Percentiles rank a stretch among this genome's conserved stretches.
Conservation (phyloP, 2,113 vertebrate species). For the Cichladusa arquata region DNA sequence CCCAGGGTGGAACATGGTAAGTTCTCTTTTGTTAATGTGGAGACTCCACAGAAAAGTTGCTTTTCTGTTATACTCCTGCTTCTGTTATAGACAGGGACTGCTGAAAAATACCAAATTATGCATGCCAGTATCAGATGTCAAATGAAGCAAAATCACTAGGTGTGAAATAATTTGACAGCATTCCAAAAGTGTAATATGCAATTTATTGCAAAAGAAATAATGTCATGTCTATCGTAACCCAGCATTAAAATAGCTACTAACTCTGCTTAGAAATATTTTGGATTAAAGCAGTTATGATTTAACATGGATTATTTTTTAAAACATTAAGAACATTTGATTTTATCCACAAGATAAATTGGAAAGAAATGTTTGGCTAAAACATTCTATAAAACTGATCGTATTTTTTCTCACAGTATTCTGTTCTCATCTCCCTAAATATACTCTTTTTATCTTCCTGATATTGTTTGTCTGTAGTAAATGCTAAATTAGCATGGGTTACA, state of each 20-base stretch:
- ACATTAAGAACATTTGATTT: not conserved
- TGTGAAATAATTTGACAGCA: slow-evolving; percentile 30
- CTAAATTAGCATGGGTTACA: not conserved
- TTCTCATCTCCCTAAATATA: not conserved
- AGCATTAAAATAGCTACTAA: slow-evolving; percentile 12
- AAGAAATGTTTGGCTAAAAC: not conserved
- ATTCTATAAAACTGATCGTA: not conserved
- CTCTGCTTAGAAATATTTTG: slow-evolving; percentile 18
- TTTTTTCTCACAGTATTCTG: not conserved
- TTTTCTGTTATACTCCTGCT: not conserved
- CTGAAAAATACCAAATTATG: slow-evolving; percentile 30
- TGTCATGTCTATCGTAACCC: not conserved
- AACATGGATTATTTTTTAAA: not conserved
- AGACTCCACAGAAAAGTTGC: not conserved
- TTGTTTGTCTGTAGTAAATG: not conserved
- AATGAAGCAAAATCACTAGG: slow-evolving; percentile 34
- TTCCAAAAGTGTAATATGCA: slow-evolving; percentile 34
- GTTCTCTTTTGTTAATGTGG: slow-evolving; percentile 16
- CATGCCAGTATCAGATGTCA: slow-evolving; percentile 1
- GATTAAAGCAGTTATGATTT: not conserved
- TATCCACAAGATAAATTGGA: not conserved
- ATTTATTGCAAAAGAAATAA: slow-evolving; percentile 41
- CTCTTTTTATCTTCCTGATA: not conserved
- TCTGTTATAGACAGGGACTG: not conserved
- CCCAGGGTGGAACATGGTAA: slow-evolving; percentile 98